Base-by-base conservation (phyloP, 2,113 vertebrate species). In the Passerina amoena region DNA sequence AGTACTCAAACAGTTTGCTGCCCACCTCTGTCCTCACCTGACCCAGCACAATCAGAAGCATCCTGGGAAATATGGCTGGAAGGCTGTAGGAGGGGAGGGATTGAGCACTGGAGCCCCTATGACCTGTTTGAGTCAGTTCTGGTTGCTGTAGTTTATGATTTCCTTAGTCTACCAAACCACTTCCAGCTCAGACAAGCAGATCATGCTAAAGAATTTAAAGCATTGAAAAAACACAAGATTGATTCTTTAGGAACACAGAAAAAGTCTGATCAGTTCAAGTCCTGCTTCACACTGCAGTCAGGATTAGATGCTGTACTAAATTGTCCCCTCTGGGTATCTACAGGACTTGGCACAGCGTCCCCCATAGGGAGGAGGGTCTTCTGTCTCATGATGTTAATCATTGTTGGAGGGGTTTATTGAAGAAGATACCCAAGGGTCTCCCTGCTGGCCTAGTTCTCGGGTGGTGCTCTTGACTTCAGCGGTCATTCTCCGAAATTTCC, bases 401-500 rank as follows among this genome's bases (percentile, higher is more conserved):
- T 28, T 44, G 22, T n/a, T 68, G 37, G 38, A 30, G 16, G 68
- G 72, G 14, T 33, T 69, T 66, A 48, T 25, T 27, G 76, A 85
- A 72, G 71, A 33, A 44, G 71, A 44, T 10, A 9, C 37, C 63
- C 59, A 86, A 14, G 59, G 68, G 21, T 87, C 91, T 45, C 3
- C 44, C n/a, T 44, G 65, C 79, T 94, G 54, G 17, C 70, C 50
- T 20, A 96, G 96, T 30, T 98, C 98, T 54, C 80, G 91, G 11
- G 57, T 93, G 44, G 97, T 95, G 38, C 97, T 97, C 30, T 38
- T 95, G 7, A 96, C 98, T 85, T 98, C 98, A 27, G 94, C 95
- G 0, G 97, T 97, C 69, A 99, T 89, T 90, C 79, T 98, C 94
- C 98, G 97, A 12, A 99, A 99, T 72, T 97, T 98, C 75, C 88